Percentiles rank a stretch among this genome's conserved stretches.
Conservation (phyloP, 2,113 vertebrate genomes). For the Canis aureus region DNA sequence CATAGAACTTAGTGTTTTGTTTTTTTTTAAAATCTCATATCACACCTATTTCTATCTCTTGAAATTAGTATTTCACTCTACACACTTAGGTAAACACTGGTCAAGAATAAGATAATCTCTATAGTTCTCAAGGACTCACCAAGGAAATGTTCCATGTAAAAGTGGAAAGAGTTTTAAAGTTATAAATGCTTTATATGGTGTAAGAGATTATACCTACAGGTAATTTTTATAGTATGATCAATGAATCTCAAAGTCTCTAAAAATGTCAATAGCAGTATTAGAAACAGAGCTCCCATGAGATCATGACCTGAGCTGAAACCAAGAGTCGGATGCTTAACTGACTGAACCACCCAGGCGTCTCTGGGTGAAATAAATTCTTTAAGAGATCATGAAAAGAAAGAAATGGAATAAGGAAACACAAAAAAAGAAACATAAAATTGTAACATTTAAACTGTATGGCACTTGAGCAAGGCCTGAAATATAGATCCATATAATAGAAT, state of each 20-base stretch:
- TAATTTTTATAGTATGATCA: neutral
- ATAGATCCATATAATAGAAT: neutral
- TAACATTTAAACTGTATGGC: neutral
- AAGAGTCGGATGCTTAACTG: neutral
- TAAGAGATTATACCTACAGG: neutral
- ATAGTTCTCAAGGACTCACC: neutral
- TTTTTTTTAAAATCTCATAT: neutral
- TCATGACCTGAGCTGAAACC: neutral
- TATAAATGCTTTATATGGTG: neutral
- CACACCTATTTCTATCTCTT: neutral
- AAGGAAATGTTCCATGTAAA: neutral
- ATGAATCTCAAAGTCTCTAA: neutral
- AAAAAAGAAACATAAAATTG: neutral
- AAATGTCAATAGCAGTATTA: neutral
- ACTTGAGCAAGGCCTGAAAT: neutral
- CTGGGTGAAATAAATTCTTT: neutral
- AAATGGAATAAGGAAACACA: neutral
- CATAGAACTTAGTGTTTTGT: neutral
- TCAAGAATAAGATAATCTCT: neutral
- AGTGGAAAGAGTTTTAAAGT: conserved; percentile 6
- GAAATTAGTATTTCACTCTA: neutral
- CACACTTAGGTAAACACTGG: neutral
- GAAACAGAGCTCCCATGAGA: neutral
- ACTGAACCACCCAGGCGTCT: neutral
- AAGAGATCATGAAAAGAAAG: neutral